A percentile compares a stretch with the other conserved stretches of the same genome.
Conservation (phyloP, 2,888 invertebrate genomes). For the Apamea monoglypha region DNA sequence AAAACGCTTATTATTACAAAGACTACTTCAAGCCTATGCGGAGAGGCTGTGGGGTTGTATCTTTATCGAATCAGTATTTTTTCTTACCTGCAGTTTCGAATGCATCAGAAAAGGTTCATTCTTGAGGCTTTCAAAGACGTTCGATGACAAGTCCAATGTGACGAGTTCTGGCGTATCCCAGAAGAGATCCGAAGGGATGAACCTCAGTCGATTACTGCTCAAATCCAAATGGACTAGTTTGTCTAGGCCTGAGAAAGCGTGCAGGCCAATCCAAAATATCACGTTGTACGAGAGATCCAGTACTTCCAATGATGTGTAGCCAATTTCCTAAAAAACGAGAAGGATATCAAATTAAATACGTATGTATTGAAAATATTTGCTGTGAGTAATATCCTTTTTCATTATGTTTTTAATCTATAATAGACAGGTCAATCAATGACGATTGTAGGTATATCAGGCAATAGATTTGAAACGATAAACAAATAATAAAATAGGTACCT, state of each 20-base stretch:
- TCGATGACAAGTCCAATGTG: constrained; percentile 91
- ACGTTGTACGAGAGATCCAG: constrained; percentile 91
- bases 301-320: constrained; percentile 85
- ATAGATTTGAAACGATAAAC: constrained; percentile 14
- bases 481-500: constrained; percentile 4
- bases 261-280: constrained; percentile 91
- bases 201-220: constrained; percentile 91
- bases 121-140: constrained; percentile 90
- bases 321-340: constrained; percentile 83
- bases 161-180: constrained; percentile 88
- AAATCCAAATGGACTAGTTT: constrained; percentile 90
- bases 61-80: constrained; percentile 29
- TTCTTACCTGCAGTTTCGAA: constrained; percentile 86
- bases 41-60: neutral
- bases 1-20: neutral
- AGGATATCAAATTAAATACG: neutral
- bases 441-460: constrained; percentile 16
- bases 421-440: constrained; percentile 2
- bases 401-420: constrained; percentile 12
- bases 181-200: constrained; percentile 89
- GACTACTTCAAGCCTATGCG: neutral
- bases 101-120: constrained; percentile 91
- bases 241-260: constrained; percentile 90
- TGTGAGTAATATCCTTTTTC: constrained; percentile 11
- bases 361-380: constrained; percentile 7